Base-by-base conservation (phyloP, 2,888 invertebrate genomes). In the Clistopyga incitator region DNA sequence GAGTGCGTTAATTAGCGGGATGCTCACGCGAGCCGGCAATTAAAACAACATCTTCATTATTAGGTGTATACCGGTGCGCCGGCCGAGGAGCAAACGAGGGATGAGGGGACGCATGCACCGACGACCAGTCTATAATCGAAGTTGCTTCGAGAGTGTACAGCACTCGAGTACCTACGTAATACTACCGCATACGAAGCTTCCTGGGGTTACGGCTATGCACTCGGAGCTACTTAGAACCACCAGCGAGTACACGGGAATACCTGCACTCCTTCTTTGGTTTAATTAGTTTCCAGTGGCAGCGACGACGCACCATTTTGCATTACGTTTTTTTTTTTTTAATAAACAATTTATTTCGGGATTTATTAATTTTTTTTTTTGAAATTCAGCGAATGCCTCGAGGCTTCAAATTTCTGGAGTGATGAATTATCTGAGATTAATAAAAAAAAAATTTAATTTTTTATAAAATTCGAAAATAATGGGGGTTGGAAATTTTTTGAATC, bases 21-120 rank as follows among this genome's bases (percentile, higher is more conserved):
- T 91, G 91, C 92, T 91, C 92, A 92, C 92, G 92, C 92, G 91
- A 92, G 91, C 90, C 89, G 87, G 92, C 92, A 93, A 93, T 93
- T 93, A 92, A 93, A 92, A 90, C 91, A 90, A 93, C 93, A 93
- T 92, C 93, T 93, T 93, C 92, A 93, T 93, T 93, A 93, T 92
- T 91, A 91, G 91, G 89, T 90, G 90, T 89, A 89, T 89, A 88
- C 56, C 83, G 79, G 71, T 75, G 76, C 71, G 79, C 34, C 61
- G 11, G 38, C 59, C 2, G 45, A 42, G 20, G 50, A n/a, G 20
- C 29, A 10, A 45, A 87, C 84, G 86, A 82, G 86, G 76, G 78
- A 78, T 67, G 78, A 64, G 81, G 75, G 34, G 15, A 15, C 54
- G 80, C 70, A 78, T 84, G 78, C 81, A 84, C 78, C 81, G 64